A percentile compares a stretch with the other conserved stretches of the same genome.
Conservation (phyloP, 1,140 invertebrate species). For the Brachionus sp. region DNA sequence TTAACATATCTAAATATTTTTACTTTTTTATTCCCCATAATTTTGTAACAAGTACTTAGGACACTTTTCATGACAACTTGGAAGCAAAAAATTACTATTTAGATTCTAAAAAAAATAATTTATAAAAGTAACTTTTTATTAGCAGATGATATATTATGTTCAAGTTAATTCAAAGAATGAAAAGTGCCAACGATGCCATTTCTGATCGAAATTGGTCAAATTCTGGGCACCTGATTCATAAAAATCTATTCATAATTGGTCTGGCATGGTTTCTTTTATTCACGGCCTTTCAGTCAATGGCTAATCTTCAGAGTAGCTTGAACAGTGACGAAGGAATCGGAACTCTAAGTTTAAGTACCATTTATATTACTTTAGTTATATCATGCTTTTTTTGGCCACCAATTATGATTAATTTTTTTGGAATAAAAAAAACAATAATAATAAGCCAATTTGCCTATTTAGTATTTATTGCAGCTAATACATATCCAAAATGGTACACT, state of each 20-base stretch:
- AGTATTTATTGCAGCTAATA: constrained; percentile 86
- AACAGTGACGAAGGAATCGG: constrained; percentile 30
- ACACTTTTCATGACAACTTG: neutral
- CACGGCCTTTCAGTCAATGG: constrained; percentile 11
- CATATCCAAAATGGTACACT: constrained; percentile 71
- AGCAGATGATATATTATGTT: neutral
- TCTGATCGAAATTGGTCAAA: neutral
- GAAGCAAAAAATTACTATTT: neutral
- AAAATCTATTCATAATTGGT: constrained; percentile 15
- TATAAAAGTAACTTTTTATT: neutral
- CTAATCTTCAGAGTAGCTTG: constrained; percentile 36
- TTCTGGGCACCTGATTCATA: neutral
- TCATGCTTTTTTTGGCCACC: constrained; percentile 89
- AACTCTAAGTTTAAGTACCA: constrained; percentile 67
- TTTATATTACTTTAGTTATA: constrained; percentile 82
- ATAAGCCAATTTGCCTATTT: constrained; percentile 85
- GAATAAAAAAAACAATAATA: constrained; percentile 89
- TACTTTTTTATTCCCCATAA: neutral
- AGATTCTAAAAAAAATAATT: neutral
- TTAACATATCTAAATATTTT: neutral
- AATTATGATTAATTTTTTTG: constrained; percentile 72
- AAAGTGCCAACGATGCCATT: neutral
- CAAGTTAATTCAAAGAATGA: neutral
- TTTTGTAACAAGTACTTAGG: neutral
- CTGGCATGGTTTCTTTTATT: constrained; percentile 28